Conservation (phyloP, 1,140 invertebrate species). For the Hyles euphorbiae region DNA sequence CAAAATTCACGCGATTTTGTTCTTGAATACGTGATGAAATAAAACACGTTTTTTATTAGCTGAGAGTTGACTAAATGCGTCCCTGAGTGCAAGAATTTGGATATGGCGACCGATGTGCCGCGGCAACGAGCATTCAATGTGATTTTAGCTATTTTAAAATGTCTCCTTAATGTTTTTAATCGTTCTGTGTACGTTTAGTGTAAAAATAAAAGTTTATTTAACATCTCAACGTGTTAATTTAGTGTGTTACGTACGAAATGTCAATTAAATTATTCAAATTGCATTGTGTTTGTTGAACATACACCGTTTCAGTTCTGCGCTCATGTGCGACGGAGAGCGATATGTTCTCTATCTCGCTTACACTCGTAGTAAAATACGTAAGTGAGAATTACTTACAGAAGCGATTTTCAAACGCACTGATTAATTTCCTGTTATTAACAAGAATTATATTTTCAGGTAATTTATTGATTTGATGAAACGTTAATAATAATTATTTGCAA, state of each 20-base stretch:
- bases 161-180: conserved; percentile 21
- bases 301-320: conserved; percentile 49
- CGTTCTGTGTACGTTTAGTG: conserved; percentile 28
- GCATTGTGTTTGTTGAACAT: conserved; percentile 38
- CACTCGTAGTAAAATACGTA: conserved; percentile 33
- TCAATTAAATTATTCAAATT: conserved; percentile 30
- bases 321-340: conserved; percentile 36
- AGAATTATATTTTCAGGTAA: neutral
- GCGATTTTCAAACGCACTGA: too few relatives aligned
- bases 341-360: conserved; percentile 45
- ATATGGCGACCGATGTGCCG: conserved; percentile 63
- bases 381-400: conserved; percentile 14
- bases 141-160: conserved; percentile 46
- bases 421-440: neutral
- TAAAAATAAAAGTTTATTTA: conserved; percentile 12
- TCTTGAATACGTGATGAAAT: too few relatives aligned
- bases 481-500: neutral
- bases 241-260: conserved; percentile 26
- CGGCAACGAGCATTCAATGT: conserved; percentile 49
- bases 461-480: neutral
- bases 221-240: conserved; percentile 9
- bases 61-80: conserved; percentile 27
- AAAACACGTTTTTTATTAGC: too few relatives aligned
- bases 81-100: conserved; percentile 52
- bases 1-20: too few relatives aligned